Base-by-base conservation (phyloP, 92 coral and sea anemone genomes). In the Actinostola sp. region DNA sequence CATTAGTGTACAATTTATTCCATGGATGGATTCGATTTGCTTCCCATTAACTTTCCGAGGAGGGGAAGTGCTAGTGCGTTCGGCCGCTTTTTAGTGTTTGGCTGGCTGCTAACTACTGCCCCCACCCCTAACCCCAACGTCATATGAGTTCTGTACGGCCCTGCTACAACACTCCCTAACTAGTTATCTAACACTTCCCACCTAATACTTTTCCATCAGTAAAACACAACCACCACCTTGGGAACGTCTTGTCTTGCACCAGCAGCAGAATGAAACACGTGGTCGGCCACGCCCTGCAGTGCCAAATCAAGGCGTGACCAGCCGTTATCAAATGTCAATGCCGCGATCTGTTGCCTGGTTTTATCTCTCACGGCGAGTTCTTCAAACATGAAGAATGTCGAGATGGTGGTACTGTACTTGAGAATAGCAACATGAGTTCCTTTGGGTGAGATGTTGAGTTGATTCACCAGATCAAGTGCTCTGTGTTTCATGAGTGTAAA, bases 301-400 rank as follows among this genome's bases (percentile, higher is more conserved):
- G 81, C 89, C 10, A 79, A 56, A 61, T 85, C 89, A 20, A 77
- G 64, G 28, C 85, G 89, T 24, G 89, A 73, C 81, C 76, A 85
- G 20, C 73, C 82, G 25, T 67, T 41, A 36, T 67, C 85, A 46
- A 64, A 79, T 36, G 45, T 46, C 38, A 85, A 32, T 29, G 44
- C 46, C 0, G 24, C 38, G 11, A 85, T 21, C 61, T 68, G 82
- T 48, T 39, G 45, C 13, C 48, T 65, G 0, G 81, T 57, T 51
- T 79, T 76, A 2, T 45, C 71, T 25, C 35, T 61, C 21, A 44
- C 67, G 4, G 73, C 67, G 28, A 72, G 30, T 2, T 67, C 75
- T 32, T 85, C 78, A 49, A 85, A 85, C 62, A 82, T 49, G 57
- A 50, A 66, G 3, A 75, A 80, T 13, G 83, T 61, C 14, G 76